A percentile compares a stretch with the other conserved stretches of the same genome.
Evolutionary conservation across 1,140 invertebrate species (phyloP).

Genomic region (Heliconius hewitsoni): DNA sequence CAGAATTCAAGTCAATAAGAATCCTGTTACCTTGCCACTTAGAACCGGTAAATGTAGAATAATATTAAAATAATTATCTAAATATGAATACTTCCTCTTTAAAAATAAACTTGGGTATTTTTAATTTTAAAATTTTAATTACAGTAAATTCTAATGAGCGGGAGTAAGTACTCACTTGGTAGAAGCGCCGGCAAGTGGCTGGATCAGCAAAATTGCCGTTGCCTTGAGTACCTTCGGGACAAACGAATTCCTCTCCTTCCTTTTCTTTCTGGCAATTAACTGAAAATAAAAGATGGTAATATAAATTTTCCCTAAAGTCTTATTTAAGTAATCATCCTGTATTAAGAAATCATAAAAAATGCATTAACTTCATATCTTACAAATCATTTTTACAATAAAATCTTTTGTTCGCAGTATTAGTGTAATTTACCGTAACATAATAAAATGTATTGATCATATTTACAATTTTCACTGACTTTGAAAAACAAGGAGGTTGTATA

Average conservation of each 20-base stretch:
- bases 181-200: conserved; percentile 92
- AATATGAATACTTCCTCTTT: conserved; percentile 7
- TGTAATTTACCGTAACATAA: no score
- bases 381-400: no score
- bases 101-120: background rate
- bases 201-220: conserved; percentile 96
- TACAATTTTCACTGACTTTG: no score
- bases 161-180: conserved; percentile 84
- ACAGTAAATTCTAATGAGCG: conserved; percentile 25
- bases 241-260: conserved; percentile 65
- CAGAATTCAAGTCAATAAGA: conserved; percentile 27
- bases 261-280: conserved; percentile 74
- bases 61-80: conserved; percentile 10
- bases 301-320: background rate
- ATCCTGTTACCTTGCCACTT: conserved; percentile 26
- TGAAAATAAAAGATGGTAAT: conserved; percentile 48
- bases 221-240: conserved; percentile 82
- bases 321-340: background rate
- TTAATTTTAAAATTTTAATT: conserved; percentile 24
- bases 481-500: no score
- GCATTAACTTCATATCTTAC: background rate
- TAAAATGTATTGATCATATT: no score
- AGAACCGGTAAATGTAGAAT: conserved; percentile 34
- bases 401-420: no score
- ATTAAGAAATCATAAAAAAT: conserved; percentile 1